A percentile compares a stretch with the other conserved stretches of the same genome.
These are phyloP conservation scores for Hemibagrus guttatus DNA, from an alignment of 2,797 vertebrate species.

Conservation along the genomic window DNA sequence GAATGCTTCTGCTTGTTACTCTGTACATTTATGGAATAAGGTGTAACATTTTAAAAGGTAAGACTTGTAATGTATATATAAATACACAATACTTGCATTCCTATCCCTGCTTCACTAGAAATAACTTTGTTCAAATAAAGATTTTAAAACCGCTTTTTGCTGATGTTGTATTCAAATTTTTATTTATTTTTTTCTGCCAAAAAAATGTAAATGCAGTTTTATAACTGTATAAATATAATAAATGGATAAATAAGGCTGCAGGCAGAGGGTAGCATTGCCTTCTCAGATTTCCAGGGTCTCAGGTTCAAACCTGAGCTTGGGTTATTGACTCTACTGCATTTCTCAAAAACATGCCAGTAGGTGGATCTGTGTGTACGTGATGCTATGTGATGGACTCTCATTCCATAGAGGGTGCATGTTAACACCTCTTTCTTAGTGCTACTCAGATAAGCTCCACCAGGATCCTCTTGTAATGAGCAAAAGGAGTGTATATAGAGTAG, in stretches of 20 bases:
- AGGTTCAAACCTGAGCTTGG: neutral
- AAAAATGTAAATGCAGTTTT: neutral
- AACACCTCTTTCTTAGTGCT: neutral
- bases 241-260: neutral
- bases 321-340: neutral
- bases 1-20: conserved; percentile 37
- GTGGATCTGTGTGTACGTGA: neutral
- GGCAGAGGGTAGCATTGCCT: neutral
- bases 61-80: conserved; percentile 38
- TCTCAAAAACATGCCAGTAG: neutral
- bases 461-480: neutral
- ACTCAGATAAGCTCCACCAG: neutral
- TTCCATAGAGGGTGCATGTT: neutral
- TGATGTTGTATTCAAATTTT: neutral
- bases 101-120: conserved; percentile 50
- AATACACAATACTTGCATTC: conserved; percentile 40
- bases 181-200: neutral
- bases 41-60: conserved; percentile 25
- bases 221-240: neutral
- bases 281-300: neutral
- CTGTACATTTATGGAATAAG: conserved; percentile 30
- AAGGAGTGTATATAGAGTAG: neutral
- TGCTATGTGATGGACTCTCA: neutral
- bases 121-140: conserved; percentile 55
- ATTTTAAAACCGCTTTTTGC: conserved; percentile 17